These are phyloP conservation scores for Meleagris gallopavo DNA, from an alignment of 2,113 vertebrate genomes.

Conservation along the genomic window DNA sequence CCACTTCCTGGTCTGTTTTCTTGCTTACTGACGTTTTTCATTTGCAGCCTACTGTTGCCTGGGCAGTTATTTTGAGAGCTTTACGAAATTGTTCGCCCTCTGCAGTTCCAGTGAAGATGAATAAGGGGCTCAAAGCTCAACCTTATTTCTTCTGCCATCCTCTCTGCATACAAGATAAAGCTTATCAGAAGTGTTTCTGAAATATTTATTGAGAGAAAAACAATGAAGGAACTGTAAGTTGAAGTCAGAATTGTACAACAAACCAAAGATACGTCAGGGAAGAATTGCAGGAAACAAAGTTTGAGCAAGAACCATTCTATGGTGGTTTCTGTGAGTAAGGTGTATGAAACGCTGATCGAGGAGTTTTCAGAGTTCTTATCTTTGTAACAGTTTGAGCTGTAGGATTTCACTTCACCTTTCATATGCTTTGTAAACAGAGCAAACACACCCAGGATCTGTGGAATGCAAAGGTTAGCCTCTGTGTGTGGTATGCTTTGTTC, in stretches of 20 bases:
- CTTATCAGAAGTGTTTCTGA: background rate
- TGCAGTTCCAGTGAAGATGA: background rate
- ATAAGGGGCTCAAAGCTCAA: background rate
- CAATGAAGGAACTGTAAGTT: background rate
- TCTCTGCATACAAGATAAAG: background rate
- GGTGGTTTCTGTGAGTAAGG: background rate
- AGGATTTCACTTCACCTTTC: background rate
- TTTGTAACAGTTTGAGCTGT: background rate
- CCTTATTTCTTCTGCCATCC: background rate
- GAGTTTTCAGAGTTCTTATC: background rate
- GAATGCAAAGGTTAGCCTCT: background rate
- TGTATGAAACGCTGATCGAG: rapidly evolving
- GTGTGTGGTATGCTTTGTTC: background rate
- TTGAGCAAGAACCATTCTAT: background rate
- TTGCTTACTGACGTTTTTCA: background rate
- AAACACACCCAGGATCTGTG: background rate
- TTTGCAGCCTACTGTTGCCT: background rate
- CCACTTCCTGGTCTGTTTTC: background rate
- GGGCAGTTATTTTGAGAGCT: background rate
- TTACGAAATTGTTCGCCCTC: background rate
- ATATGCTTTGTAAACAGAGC: background rate
- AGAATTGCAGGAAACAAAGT: background rate
- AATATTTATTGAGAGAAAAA: background rate
- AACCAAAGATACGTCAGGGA: background rate
- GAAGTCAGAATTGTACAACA: background rate